Percentiles rank a stretch among this genome's conserved stretches.
Conservation (phyloP, 2,888 invertebrate genomes). For the Melieria crassipennis region DNA sequence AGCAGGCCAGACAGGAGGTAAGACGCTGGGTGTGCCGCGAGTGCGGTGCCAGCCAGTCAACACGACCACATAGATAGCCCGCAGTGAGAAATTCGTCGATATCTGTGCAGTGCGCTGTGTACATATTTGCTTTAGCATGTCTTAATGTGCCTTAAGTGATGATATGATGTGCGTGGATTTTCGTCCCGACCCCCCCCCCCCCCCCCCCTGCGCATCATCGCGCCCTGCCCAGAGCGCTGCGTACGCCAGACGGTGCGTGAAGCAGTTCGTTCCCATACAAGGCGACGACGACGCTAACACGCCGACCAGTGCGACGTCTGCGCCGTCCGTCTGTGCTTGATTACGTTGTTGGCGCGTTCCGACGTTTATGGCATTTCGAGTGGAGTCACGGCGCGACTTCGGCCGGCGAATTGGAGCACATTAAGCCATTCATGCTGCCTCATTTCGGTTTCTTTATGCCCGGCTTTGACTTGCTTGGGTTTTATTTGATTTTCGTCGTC, state of each 20-base stretch:
- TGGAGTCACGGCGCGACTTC: background rate
- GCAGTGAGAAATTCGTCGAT: background rate
- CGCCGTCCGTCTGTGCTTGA: background rate
- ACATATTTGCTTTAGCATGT: slow-evolving; percentile 2
- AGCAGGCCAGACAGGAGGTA: slow-evolving; percentile 68
- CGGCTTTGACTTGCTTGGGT: slow-evolving; percentile 1
- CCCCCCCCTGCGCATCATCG: background rate
- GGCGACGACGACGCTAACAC: background rate
- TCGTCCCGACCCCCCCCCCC: background rate
- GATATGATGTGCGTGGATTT: background rate
- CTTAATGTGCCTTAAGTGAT: slow-evolving; percentile 19
- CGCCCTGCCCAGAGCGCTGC: too few species aligned
- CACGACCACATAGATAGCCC: background rate
- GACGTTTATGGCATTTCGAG: background rate
- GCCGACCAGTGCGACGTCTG: background rate
- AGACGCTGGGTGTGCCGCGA: slow-evolving; percentile 40
- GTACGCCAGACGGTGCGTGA: too few species aligned
- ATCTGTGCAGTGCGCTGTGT: background rate
- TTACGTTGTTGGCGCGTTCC: background rate
- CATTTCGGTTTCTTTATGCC: slow-evolving; percentile 30
- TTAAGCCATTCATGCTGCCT: slow-evolving; percentile 37
- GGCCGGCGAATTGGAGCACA: background rate
- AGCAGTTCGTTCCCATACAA: too few species aligned
- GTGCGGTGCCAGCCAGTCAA: background rate
- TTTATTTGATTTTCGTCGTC: background rate